Evolutionary conservation across 2,888 invertebrate species (phyloP).

Genomic region (Muscina levida): DNA sequence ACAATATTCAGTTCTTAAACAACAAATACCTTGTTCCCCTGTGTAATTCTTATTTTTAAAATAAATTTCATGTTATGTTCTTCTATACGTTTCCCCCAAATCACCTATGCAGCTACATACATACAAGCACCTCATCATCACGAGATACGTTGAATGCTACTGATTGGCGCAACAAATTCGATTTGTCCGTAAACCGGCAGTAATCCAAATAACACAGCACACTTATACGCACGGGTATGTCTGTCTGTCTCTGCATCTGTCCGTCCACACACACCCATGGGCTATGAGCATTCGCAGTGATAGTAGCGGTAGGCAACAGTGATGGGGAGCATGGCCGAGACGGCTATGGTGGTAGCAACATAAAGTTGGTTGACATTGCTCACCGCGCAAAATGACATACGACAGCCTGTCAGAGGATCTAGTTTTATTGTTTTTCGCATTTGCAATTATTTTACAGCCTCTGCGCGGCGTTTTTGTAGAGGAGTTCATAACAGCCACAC

Average conservation of each 20-base stretch:
- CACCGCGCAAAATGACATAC: slow-evolving; percentile 61
- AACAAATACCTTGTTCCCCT: too few species aligned
- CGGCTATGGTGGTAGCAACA: slow-evolving; percentile 33
- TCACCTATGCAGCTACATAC: not conserved
- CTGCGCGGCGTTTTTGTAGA: slow-evolving; percentile 41
- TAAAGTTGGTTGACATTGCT: slow-evolving; percentile 63
- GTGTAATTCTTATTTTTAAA: too few species aligned
- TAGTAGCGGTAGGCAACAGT: not conserved
- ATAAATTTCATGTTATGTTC: slow-evolving; percentile 24
- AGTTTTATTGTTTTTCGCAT: slow-evolving; percentile 63
- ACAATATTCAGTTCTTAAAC: too few species aligned
- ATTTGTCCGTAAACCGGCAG: slow-evolving; percentile 59
- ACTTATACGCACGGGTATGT: slow-evolving; percentile 14
- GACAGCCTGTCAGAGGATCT: slow-evolving; percentile 66
- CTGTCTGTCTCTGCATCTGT: not conserved
- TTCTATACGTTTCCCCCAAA: slow-evolving; percentile 14
- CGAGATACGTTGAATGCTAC: slow-evolving; percentile 50
- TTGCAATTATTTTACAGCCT: slow-evolving; percentile 64
- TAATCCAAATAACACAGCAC: slow-evolving; percentile 51
- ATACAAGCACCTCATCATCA: not conserved
- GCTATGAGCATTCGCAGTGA: not conserved
- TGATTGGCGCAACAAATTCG: slow-evolving; percentile 65
- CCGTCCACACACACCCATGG: slow-evolving; percentile 11
- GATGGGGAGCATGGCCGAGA: not conserved
- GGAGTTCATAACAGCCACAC: too few species aligned